Evolutionary conservation across 2,888 invertebrate genomes (phyloP), one percentile per base, ranked within the genome.

Genomic region (Caprella mutica): DNA sequence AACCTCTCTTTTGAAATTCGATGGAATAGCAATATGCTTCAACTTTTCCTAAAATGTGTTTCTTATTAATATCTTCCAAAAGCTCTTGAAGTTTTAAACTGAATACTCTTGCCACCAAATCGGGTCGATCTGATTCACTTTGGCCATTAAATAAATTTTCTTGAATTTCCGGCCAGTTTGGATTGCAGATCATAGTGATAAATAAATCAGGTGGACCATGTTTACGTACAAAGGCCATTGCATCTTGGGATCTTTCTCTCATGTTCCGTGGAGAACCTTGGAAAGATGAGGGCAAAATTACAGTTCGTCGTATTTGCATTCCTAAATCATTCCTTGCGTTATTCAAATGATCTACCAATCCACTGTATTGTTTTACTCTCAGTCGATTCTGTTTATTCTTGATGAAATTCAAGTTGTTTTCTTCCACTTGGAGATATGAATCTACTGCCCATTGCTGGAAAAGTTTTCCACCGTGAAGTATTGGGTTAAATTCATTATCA

Each of bases 161-260:
- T 12, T 40, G 46, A n/a, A 75, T 72, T 67, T 75, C 73, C n/a
- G 55, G 58, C 72, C 73, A 74, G 52, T 69, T 69, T 2, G 72
- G 72, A 67, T 74, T 74, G 59, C 73, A 72, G 1, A 75, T 73
- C 65, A 74, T 69, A n/a, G 74, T 74, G 9, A 74, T 65, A 64
- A 75, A 76, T 14, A 72, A 65, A 65, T 72, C 70, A 19, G 74
- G 73, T 56, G 69, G 69, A 2, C 75, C 75, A 68, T 65, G 71
- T 59, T 70, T 69, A 33, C 69, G 30, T 5, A 75, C 74, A 48
- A 72, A 70, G 12, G 72, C 67, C 73, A 75, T 74, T 0, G 72
- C 70, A 66, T 72, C 71, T 65, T 72, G 69, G 6, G 68, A 67
- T 40, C 67, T 60, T 65, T 72, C 68, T 50, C 70, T 69, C 71